Conservation (phyloP, 2,113 vertebrate genomes). For the Heloderma charlesbogerti region DNA sequence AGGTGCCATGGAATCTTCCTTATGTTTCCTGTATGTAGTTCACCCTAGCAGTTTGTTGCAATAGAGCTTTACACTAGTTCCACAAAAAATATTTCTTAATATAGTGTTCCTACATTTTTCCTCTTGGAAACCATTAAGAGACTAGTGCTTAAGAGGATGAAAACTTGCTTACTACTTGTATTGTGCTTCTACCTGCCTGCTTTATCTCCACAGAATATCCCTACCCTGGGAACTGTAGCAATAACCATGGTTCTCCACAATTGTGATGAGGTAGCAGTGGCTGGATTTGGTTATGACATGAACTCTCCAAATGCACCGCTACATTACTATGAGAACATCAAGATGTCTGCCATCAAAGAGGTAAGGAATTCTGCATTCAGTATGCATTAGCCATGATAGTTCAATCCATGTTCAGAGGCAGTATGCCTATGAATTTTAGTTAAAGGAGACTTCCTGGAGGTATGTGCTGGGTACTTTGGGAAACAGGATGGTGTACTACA, state of each 20-base stretch:
- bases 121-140: neutral
- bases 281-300: constrained; percentile 98
- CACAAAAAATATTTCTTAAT: neutral
- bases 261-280: constrained; percentile 96
- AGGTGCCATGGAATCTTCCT: neutral
- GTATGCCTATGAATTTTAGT: neutral
- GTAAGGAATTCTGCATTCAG: constrained; percentile 74
- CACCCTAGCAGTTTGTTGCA: neutral
- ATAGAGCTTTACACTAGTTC: neutral
- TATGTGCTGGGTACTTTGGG: neutral
- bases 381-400: neutral
- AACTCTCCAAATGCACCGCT: constrained; percentile 91
- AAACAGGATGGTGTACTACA: neutral
- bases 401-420: neutral
- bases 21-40: neutral
- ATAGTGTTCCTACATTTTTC: neutral
- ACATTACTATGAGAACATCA: constrained; percentile 96
- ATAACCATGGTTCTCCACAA: constrained; percentile 98
- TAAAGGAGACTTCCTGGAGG: neutral
- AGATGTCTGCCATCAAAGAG: constrained; percentile 99
- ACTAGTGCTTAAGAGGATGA: constrained; percentile 7
- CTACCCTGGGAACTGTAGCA: constrained; percentile 95
- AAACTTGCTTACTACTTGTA: constrained; percentile 56
- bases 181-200: constrained; percentile 57
- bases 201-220: constrained; percentile 89